phyloP scores from a whole-genome alignment of 1,140 invertebrate species.

The Holotrichia oblita region DNA sequence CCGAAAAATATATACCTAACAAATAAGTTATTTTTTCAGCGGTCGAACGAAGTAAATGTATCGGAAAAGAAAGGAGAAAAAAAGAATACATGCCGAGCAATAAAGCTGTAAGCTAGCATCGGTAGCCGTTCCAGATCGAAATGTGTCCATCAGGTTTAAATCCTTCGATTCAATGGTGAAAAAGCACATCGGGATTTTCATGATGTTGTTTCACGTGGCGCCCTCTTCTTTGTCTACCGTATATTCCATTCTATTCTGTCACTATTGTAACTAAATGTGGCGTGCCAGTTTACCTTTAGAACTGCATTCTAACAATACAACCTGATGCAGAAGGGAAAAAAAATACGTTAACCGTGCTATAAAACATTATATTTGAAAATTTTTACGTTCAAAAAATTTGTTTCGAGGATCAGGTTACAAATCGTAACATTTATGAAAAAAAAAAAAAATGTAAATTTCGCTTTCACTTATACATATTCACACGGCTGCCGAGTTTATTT shows the following conservation, averaged over 20 bases:
- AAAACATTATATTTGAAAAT: too few relatives aligned
- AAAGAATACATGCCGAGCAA: neutral
- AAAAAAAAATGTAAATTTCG: too few relatives aligned
- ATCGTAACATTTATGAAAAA: neutral
- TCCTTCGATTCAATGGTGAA: conserved; percentile 15
- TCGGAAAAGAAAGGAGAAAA: neutral
- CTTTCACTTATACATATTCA: too few relatives aligned
- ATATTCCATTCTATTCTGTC: too few relatives aligned
- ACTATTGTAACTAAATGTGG: too few relatives aligned
- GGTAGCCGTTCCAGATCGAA: neutral
- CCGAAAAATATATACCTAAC: neutral
- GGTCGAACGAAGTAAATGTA: neutral
- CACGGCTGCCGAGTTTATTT: too few relatives aligned
- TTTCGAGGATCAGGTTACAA: neutral
- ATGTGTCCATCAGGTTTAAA: conserved; percentile 24
- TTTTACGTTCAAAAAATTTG: neutral
- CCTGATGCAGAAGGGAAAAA: too few relatives aligned
- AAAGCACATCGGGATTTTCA: conserved; percentile 4
- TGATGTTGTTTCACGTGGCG: conserved; percentile 27
- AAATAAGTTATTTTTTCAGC: too few relatives aligned
- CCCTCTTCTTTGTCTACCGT: neutral
- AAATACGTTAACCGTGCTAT: too few relatives aligned
- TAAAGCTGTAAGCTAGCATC: conserved; percentile 28
- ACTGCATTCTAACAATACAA: neutral
- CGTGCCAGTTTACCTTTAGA: neutral